phyloP scores from a whole-genome alignment of 2,113 vertebrate genomes.

The Indri indri region DNA sequence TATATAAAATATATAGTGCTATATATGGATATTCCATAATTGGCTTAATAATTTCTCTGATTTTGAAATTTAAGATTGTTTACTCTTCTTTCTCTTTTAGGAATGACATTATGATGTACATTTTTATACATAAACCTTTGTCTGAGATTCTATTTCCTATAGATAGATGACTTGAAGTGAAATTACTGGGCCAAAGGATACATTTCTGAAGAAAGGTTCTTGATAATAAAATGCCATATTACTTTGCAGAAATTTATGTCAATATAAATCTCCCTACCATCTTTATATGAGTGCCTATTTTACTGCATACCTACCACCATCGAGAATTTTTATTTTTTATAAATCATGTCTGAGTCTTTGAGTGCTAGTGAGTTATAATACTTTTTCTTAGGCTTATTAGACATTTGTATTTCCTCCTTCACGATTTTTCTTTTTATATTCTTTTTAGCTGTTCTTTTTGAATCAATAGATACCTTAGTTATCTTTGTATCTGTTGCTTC shows the following conservation, averaged over 20 bases:
- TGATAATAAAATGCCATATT: background rate
- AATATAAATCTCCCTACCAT: background rate
- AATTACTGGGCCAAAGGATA: background rate
- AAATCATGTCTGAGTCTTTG: background rate
- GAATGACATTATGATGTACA: constrained; percentile 23
- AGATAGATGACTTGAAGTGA: background rate
- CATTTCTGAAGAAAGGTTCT: constrained; percentile 20
- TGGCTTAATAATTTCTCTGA: constrained; percentile 18
- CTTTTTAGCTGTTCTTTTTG: background rate
- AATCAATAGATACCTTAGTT: background rate
- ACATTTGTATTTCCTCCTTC: background rate
- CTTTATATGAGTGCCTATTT: background rate
- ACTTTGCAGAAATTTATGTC: background rate
- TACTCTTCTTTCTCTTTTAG: background rate
- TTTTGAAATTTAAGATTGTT: constrained; percentile 6
- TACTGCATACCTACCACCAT: background rate
- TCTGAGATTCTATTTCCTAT: background rate
- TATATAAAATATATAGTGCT: background rate
- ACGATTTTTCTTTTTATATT: background rate
- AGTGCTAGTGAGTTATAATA: background rate
- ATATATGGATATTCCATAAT: background rate
- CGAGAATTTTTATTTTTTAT: constrained; percentile 35
- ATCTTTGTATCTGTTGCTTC: background rate
- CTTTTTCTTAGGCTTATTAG: background rate
- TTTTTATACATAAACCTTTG: background rate